Conservation (phyloP, 2,888 invertebrate genomes). For the Willowsia nigromaculata region DNA sequence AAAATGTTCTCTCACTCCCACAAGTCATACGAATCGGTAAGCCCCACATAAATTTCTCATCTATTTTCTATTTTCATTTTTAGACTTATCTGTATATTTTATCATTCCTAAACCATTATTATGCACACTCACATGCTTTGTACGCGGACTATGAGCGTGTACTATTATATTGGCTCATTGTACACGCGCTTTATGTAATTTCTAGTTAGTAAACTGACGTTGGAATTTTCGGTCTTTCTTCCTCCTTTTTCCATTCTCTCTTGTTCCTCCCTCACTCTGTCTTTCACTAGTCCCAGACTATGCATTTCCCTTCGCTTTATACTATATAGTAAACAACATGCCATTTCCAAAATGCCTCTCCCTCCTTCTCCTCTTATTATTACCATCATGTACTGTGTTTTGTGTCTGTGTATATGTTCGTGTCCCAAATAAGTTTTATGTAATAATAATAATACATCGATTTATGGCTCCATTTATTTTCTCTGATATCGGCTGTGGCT, state of each 20-base stretch:
- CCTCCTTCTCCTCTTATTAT: background rate
- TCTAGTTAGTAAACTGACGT: too few relatives aligned
- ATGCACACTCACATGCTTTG: background rate
- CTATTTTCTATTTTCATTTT: background rate
- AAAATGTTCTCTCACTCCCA: slow-evolving; percentile 73
- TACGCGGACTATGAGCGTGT: background rate
- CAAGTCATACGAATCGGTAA: slow-evolving; percentile 78
- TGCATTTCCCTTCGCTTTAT: too few relatives aligned
- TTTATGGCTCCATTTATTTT: slow-evolving; percentile 64
- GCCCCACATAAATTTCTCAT: slow-evolving; percentile 29
- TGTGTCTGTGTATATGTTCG: background rate
- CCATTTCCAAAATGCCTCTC: background rate
- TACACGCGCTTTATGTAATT: too few relatives aligned
- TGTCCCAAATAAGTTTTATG: slow-evolving; percentile 44
- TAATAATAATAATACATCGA: slow-evolving; percentile 58
- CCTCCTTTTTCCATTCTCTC: too few relatives aligned
- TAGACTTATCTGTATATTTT: background rate
- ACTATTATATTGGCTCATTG: background rate
- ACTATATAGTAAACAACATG: too few relatives aligned
- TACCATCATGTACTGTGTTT: slow-evolving; percentile 4
- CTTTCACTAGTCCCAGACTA: too few relatives aligned
- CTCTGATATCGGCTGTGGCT: slow-evolving; percentile 19
- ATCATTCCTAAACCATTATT: background rate
- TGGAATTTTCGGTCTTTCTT: too few relatives aligned
- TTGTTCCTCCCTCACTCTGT: too few relatives aligned